These are phyloP conservation scores for Allophyes oxyacanthae DNA, from an alignment of 2,888 invertebrate species.

Conservation along the genomic window DNA sequence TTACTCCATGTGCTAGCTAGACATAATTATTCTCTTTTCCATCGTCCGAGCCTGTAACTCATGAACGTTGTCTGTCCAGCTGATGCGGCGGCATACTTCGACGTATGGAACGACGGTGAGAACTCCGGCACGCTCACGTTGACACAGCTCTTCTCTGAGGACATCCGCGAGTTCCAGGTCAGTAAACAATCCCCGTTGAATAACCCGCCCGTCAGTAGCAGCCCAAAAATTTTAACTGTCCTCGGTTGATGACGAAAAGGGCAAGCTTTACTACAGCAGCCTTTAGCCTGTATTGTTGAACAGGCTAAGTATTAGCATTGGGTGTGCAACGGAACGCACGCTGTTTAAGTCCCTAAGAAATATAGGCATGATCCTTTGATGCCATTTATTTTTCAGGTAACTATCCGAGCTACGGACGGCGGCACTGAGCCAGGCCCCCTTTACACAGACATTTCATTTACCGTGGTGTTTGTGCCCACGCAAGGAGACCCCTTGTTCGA, in stretches of 20 bases:
- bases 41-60: too few species aligned
- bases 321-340: too few species aligned
- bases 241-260: too few species aligned
- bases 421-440: conserved; percentile 76
- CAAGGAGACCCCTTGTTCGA: conserved; percentile 82
- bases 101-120: conserved; percentile 69
- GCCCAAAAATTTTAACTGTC: too few species aligned
- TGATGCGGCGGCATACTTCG: conserved; percentile 75
- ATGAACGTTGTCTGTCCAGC: conserved; percentile 56
- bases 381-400: conserved; percentile 69
- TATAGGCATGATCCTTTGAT: too few species aligned
- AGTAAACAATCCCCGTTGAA: conserved; percentile 10
- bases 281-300: too few species aligned
- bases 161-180: conserved; percentile 75
- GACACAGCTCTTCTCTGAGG: conserved; percentile 67
- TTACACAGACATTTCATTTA: conserved; percentile 65
- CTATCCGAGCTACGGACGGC: conserved; percentile 84
- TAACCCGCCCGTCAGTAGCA: too few species aligned
- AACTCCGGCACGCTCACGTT: conserved; percentile 74
- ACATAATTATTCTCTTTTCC: too few species aligned
- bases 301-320: too few species aligned
- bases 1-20: too few species aligned
- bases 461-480: conserved; percentile 83
- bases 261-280: too few species aligned
- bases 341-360: too few species aligned